Base-by-base conservation (phyloP, 2,113 vertebrate genomes). In the Miniopterus natalensis region DNA sequence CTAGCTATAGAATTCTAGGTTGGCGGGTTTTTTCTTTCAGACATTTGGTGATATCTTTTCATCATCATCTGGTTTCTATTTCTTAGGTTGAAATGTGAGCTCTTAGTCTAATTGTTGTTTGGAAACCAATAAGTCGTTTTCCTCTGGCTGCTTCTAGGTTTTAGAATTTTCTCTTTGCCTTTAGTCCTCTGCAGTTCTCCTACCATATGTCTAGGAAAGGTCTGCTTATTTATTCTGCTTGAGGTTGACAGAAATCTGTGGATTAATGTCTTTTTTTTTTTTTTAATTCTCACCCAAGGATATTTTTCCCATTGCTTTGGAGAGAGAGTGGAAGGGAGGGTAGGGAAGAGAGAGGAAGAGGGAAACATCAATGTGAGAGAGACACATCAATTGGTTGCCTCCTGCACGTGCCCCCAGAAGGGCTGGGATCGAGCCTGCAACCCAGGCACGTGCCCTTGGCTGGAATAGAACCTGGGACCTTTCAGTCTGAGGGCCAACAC, bases 101-200 rank as follows among this genome's bases (percentile, higher is more conserved):
- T 77, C 36, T 85, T 57, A 29, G 65, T 81, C n/a, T 63, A n/a
- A n/a, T n/a, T 27, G 17, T 40, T 87, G 42, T 42, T 93, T 61
- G 66, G 75, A 81, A 92, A 65, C 31, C 9, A 57, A 1, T 47
- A 66, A 47, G 29, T 17, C 10, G 40, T 42, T 86, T 57, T 2
- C 7, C 18, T 80, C 25, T 80, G 25, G 55, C 8, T 81, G 12
- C 25, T 45, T 81, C 45, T 80, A 45, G 75, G 45, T 81, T 45
- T 80, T 73, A 94, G 55, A 11, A 88, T 81, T 53, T 71, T 88
- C 42, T 93, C 53, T 80, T 80, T 63, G 65, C 17, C 23, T 40
- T 57, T 86, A 25, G 73, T 71, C 57, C 45, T 93, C 40, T 31
- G 20, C 25, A n/a, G 13, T 87, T 79, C 51, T 73, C 55, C 25